phyloP scores from a whole-genome alignment of 2,888 invertebrate genomes.

The Ophion ellenae region DNA sequence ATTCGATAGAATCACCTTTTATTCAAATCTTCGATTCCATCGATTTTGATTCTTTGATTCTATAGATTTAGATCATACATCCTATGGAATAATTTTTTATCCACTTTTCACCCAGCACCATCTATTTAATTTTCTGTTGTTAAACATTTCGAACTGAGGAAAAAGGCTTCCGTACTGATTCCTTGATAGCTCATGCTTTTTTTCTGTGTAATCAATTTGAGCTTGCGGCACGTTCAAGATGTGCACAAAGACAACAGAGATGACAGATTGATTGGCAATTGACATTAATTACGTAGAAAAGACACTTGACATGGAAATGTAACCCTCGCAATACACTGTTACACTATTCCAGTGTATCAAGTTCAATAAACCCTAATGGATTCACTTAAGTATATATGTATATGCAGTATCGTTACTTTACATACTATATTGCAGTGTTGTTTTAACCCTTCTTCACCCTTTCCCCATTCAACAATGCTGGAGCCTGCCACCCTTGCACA shows the following conservation, averaged over 20 bases:
- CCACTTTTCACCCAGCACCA: too few relatives aligned
- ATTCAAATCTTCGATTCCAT: too few relatives aligned
- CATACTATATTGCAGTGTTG: constrained; percentile 51
- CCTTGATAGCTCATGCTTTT: too few relatives aligned
- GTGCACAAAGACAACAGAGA: background rate
- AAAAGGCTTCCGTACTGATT: too few relatives aligned
- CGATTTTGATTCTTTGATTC: too few relatives aligned
- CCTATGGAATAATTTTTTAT: too few relatives aligned
- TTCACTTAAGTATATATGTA: background rate
- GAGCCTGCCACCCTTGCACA: constrained; percentile 4
- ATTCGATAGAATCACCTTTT: too few relatives aligned
- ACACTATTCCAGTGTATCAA: background rate
- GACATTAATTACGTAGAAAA: background rate
- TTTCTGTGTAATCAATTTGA: too few relatives aligned
- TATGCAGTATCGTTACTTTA: background rate
- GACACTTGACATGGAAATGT: background rate
- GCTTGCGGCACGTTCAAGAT: too few relatives aligned
- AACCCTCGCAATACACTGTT: background rate
- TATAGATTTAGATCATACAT: too few relatives aligned
- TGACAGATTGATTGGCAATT: background rate
- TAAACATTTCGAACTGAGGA: too few relatives aligned
- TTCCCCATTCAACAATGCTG: constrained; percentile 28
- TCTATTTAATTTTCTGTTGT: too few relatives aligned
- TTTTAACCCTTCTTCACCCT: constrained; percentile 59
- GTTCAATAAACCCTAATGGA: constrained; percentile 5